A percentile compares a stretch with the other conserved stretches of the same genome.
Evolutionary conservation across 2,888 invertebrate genomes (phyloP).

Genomic region (Acronicta alni): DNA sequence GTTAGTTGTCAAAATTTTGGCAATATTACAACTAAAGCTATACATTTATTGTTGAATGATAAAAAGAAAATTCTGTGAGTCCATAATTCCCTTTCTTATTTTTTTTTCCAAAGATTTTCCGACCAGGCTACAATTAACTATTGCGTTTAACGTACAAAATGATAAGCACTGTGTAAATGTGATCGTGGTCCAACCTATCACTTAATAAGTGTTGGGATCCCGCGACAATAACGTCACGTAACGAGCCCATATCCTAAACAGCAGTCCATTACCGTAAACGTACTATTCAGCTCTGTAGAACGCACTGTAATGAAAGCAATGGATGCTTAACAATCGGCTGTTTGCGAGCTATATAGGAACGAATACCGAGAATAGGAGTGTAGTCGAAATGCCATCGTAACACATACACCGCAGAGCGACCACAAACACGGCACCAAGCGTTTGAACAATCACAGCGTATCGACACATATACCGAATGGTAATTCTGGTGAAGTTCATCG

Average conservation of each 20-base stretch:
- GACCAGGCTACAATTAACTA: too few species aligned
- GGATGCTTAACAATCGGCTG: conserved; percentile 51
- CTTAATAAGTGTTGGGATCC: conserved; percentile 59
- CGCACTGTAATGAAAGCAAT: conserved; percentile 33
- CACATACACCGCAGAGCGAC: conserved; percentile 75
- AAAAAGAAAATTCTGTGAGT: too few species aligned
- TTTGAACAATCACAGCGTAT: conserved; percentile 77
- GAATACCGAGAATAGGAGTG: conserved; percentile 52
- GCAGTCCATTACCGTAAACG: conserved; percentile 39
- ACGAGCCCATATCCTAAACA: conserved; percentile 26
- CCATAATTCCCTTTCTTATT: background rate
- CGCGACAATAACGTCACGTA: conserved; percentile 33
- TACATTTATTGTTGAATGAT: too few species aligned
- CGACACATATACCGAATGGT: conserved; percentile 67
- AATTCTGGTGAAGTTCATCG: conserved; percentile 62
- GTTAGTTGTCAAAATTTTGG: too few species aligned
- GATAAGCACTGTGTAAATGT: conserved; percentile 57
- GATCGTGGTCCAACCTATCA: conserved; percentile 57
- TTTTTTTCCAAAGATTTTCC: background rate
- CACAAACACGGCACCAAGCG: conserved; percentile 75
- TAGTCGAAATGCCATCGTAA: conserved; percentile 75
- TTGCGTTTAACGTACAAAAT: conserved; percentile 36
- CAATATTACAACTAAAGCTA: too few species aligned
- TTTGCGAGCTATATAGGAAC: conserved; percentile 54
- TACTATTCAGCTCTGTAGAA: conserved; percentile 14